These are phyloP conservation scores for Gasterosteus aculeatus DNA, from an alignment of 2,113 vertebrate species.

Conservation along the genomic window DNA sequence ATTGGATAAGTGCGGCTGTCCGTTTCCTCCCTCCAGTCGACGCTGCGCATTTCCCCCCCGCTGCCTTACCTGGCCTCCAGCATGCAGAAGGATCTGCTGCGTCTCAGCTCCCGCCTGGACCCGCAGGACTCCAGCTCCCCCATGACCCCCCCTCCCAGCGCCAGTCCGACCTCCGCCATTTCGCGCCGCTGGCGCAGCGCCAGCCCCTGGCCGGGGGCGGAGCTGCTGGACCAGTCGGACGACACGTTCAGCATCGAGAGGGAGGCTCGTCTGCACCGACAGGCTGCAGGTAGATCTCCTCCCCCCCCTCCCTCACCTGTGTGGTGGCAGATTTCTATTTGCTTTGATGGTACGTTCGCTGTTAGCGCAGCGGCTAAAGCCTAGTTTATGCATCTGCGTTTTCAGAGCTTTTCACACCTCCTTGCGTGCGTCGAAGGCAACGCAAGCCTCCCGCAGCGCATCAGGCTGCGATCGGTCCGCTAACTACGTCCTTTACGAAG, in stretches of 20 bases:
- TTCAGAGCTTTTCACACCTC: no score
- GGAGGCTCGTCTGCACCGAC: constrained; percentile 94
- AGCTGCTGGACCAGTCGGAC: constrained; percentile 88
- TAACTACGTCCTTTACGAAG: no score
- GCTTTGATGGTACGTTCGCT: no score
- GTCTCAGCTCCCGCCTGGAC: constrained; percentile 88
- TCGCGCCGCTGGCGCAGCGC: constrained; percentile 92
- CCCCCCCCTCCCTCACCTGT: background rate
- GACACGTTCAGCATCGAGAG: constrained; percentile 96
- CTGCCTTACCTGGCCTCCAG: constrained; percentile 90
- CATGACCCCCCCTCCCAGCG: constrained; percentile 83
- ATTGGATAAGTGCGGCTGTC: background rate
- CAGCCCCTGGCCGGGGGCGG: constrained; percentile 91
- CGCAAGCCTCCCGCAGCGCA: no score
- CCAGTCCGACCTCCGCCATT: constrained; percentile 81
- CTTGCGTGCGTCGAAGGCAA: no score
- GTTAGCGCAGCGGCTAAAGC: no score
- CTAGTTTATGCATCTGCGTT: no score
- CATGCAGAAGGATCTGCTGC: constrained; percentile 89
- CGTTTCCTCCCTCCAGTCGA: constrained; percentile 81
- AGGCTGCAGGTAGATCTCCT: constrained; percentile 88
- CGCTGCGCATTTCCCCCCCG: constrained; percentile 93
- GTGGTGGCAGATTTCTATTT: no score
- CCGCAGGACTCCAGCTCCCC: constrained; percentile 85
- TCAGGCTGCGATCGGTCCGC: no score